Percentiles rank a stretch among this genome's conserved stretches.
phyloP scores from a whole-genome alignment of 2,113 vertebrate genomes.

The Illadopsis cleaveri region DNA sequence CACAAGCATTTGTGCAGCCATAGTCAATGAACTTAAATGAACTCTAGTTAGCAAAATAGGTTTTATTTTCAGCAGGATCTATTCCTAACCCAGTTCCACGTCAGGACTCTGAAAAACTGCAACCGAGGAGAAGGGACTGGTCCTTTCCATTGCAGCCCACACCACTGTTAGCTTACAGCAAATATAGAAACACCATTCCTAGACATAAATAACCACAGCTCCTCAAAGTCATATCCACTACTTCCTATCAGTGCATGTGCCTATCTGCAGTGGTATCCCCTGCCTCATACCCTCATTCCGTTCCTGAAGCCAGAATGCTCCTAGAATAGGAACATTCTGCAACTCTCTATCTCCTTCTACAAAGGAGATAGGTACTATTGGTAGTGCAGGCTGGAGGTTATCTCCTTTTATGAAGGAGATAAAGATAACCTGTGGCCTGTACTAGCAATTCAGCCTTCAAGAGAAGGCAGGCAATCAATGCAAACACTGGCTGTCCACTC shows the following conservation, averaged over 20 bases:
- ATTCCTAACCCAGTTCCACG: neutral
- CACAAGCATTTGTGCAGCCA: neutral
- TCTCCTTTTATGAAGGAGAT: neutral
- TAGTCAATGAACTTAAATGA: neutral
- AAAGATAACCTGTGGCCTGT: neutral
- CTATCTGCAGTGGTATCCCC: neutral
- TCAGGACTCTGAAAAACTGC: neutral
- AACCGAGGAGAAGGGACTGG: neutral
- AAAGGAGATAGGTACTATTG: neutral
- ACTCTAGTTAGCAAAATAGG: neutral
- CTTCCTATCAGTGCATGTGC: neutral
- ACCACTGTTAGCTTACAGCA: neutral
- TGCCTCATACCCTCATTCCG: neutral
- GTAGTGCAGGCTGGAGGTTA: neutral
- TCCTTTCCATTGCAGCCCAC: neutral
- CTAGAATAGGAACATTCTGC: neutral
- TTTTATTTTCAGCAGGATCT: neutral
- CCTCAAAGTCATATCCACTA: neutral
- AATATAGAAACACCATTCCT: neutral
- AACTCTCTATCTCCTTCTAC: neutral
- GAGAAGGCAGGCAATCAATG: neutral
- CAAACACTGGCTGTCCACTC: neutral
- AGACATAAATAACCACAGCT: neutral
- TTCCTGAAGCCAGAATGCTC: neutral
- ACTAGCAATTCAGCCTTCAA: neutral